Base-by-base conservation (phyloP, 2,888 invertebrate genomes). In the Acutogordius australiensis region DNA sequence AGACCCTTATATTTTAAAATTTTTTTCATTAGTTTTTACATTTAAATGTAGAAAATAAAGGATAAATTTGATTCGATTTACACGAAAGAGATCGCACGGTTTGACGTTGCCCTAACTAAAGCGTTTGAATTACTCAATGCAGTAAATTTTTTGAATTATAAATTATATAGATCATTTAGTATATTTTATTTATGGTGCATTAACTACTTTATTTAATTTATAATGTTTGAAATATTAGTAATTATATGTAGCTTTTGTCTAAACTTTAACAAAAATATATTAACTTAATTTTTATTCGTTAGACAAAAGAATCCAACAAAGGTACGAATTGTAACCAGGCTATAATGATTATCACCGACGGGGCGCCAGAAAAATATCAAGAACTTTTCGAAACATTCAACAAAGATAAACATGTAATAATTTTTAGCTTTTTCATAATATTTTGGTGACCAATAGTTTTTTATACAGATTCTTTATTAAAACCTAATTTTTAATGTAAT, bases 321-420 rank as follows among this genome's bases (percentile, higher is more conserved):
- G 62, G 62, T 13, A 62, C 61, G 1, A 66, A 87, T 68, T 97
- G 97, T 70, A 97, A 97, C 74, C 82, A 90, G 75, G 91, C 90
- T 30, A 91, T 97, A 67, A 91, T 97, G 91, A 74, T 97, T 65
- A 80, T 97, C 65, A 91, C 94, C n/a, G 97, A 97, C 71, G 94
- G 94, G 28, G 87, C 91, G 21, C 88, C 91, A 56, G 84, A 86
- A 68, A 84, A 82, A 68, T 88, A 81, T 73, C 81, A 84, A 69
- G 83, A 87, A 67, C 80, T 90, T 61, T 97, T 97, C 72, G 79
- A 84, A 68, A 76, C 78, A 64, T 85, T 82, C 74, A 97, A 91
- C 72, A 85, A 85, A 0, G 84, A 88, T 66, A 68, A 68, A 62
- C 67, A 68, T 62, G 72, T 72, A 63, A 61, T 63, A n/a, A n/a